phyloP scores from a whole-genome alignment of 2,797 vertebrate species.

The Alcedo quadribrachys region DNA sequence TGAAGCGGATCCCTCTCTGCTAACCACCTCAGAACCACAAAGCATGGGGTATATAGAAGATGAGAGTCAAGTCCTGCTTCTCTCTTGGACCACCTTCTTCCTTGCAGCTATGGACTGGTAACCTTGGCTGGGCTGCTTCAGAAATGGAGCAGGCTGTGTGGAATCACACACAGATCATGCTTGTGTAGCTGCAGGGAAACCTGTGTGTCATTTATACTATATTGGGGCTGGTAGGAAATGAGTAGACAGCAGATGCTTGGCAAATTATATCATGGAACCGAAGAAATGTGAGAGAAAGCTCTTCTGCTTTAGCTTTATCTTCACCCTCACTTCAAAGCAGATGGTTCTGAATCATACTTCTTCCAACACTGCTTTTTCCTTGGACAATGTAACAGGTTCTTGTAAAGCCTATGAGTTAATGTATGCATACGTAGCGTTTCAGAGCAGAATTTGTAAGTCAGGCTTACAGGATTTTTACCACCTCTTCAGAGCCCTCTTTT shows the following conservation, averaged over 20 bases:
- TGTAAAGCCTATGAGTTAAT: not conserved
- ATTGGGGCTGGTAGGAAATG: not conserved
- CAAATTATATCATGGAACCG: not conserved
- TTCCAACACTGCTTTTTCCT: not conserved
- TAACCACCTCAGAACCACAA: not conserved
- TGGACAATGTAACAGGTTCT: not conserved
- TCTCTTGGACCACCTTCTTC: not conserved
- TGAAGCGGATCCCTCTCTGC: not conserved
- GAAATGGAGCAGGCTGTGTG: not conserved
- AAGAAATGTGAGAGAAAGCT: not conserved
- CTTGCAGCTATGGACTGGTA: not conserved
- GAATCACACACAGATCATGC: not conserved
- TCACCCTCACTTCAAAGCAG: not conserved
- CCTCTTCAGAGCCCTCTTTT: not conserved
- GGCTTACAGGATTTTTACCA: not conserved
- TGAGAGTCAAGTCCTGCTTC: not conserved
- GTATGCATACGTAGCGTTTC: not conserved
- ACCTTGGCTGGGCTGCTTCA: not conserved
- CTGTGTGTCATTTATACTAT: rapidly evolving
- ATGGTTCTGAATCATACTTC: not conserved
- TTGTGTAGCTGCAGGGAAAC: not conserved
- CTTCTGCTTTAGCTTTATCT: not conserved
- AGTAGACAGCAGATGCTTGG: not conserved
- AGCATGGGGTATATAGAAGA: not conserved
- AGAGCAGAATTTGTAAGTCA: not conserved